Percentiles rank a stretch among this genome's conserved stretches.
These are phyloP conservation scores for Synanthedon myopaeformis DNA, from an alignment of 2,888 invertebrate species.

Conservation along the genomic window DNA sequence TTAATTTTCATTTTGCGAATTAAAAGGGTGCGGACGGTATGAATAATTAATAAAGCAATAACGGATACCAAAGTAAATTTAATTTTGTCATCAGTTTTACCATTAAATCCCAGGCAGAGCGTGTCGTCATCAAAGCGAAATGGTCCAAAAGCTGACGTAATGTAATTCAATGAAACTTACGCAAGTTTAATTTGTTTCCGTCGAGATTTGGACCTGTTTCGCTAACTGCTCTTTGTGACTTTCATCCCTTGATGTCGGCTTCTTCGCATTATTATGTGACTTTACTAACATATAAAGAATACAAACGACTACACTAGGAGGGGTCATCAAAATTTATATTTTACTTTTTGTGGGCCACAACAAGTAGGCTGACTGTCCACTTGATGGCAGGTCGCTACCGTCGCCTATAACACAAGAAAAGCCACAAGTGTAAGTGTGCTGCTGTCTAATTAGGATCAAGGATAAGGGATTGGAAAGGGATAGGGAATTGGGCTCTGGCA, in stretches of 20 bases:
- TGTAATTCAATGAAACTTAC: constrained; percentile 27
- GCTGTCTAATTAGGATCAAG: no score
- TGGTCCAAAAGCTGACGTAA: constrained; percentile 21
- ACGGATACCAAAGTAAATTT: neutral
- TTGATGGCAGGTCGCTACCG: no score
- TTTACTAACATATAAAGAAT: no score
- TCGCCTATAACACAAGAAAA: no score
- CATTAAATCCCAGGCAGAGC: constrained; percentile 16
- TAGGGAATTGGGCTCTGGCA: no score
- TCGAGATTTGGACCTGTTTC: constrained; percentile 6
- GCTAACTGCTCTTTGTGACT: constrained; percentile 9
- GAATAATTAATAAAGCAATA: neutral
- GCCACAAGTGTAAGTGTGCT: no score
- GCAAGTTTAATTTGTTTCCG: constrained; percentile 25
- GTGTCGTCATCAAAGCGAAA: constrained; percentile 16
- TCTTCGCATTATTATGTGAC: no score
- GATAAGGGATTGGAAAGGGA: no score
- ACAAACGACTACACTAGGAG: no score
- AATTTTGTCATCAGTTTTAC: constrained; percentile 5
- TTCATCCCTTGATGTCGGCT: neutral
- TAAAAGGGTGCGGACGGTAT: neutral
- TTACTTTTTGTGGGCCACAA: no score
- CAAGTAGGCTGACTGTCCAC: no score
- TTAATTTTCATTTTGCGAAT: neutral
- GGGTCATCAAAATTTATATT: no score